Evolutionary conservation across 2,888 invertebrate species (phyloP).

Genomic region (Caenorhabditis angaria): DNA sequence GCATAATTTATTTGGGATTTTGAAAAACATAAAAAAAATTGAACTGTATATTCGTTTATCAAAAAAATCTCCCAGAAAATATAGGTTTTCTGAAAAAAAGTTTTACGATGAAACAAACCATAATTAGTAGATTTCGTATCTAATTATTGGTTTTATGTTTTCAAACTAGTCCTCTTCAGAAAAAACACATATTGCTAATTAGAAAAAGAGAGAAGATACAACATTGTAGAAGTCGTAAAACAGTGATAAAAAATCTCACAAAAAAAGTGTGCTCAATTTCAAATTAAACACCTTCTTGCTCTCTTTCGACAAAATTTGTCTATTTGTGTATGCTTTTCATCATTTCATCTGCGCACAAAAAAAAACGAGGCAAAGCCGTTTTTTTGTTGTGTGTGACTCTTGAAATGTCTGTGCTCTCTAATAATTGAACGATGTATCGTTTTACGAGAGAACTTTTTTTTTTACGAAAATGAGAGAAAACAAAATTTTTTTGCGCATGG

Average conservation of each 20-base stretch:
- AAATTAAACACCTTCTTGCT: constrained; percentile 2
- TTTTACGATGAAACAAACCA: no score
- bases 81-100: no score
- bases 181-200: background rate
- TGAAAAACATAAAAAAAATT: no score
- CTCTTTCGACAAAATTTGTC: background rate
- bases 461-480: background rate
- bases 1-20: background rate
- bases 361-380: background rate
- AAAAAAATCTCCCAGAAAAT: no score
- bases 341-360: background rate
- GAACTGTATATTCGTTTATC: no score
- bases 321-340: background rate
- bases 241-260: background rate
- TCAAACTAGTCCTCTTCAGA: background rate
- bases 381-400: constrained; percentile 1
- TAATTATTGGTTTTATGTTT: background rate
- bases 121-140: background rate
- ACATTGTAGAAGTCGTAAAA: background rate
- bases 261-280: constrained; percentile 1
- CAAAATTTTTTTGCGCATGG: constrained; percentile 1
- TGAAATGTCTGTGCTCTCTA: background rate
- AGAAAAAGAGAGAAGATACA: background rate
- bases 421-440: background rate
- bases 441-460: background rate